Percentiles rank a stretch among this genome's conserved stretches.
Conservation (phyloP, 2,888 invertebrate genomes). For the Pecten maximus region DNA sequence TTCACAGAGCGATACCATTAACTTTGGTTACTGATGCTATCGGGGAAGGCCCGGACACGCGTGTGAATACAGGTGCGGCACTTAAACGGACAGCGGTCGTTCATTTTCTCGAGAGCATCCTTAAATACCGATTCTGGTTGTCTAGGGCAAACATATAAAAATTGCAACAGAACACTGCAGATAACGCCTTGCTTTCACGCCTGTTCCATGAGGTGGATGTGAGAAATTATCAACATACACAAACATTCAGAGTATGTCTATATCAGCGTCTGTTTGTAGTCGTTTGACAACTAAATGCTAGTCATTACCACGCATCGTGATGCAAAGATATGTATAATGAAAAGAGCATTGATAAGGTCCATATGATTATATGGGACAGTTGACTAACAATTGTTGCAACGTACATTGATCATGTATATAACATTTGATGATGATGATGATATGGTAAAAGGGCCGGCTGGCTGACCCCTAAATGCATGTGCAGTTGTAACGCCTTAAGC, state of each 20-base stretch:
- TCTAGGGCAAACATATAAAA: not conserved
- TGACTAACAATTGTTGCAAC: not conserved
- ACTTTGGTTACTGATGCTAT: not conserved
- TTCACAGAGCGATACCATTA: not conserved
- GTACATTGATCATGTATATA: not conserved
- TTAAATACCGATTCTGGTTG: not conserved
- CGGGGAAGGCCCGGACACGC: not conserved
- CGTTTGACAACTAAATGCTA: not conserved
- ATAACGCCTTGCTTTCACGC: not conserved
- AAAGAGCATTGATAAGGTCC: not conserved
- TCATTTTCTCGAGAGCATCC: not conserved
- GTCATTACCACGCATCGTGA: not conserved
- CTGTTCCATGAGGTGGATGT: not conserved
- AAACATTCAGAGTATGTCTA: not conserved
- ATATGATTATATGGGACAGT: not conserved
- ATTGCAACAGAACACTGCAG: not conserved
- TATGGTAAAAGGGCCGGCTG: not conserved
- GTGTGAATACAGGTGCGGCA: not conserved
- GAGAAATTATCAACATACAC: not conserved
- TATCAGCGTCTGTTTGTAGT: not conserved
- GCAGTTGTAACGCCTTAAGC: not conserved
- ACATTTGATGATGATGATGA: not conserved
- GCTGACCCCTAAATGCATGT: not conserved
- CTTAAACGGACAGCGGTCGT: conserved; percentile 1
- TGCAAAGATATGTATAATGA: not conserved